Conservation (phyloP, 1,140 invertebrate species). For the Drosophila nasuta region DNA sequence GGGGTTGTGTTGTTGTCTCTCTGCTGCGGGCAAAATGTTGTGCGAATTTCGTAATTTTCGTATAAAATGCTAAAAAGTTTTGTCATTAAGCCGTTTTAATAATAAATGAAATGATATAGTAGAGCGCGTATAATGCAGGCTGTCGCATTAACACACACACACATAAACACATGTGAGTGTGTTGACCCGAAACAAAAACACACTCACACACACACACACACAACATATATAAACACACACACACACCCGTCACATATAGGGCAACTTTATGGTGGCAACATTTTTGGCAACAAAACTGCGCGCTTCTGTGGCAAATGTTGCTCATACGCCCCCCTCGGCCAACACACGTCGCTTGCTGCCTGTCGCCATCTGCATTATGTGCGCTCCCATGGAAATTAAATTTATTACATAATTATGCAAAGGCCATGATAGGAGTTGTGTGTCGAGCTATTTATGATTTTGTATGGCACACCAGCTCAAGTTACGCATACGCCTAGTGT, state of each 20-base stretch:
- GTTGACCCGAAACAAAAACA: conserved; percentile 52
- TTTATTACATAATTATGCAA: conserved; percentile 81
- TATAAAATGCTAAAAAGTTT: conserved; percentile 75
- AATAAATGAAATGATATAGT: conserved; percentile 75
- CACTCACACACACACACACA: too few species aligned
- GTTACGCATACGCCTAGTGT: conserved; percentile 34
- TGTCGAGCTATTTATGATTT: conserved; percentile 36
- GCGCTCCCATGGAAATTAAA: conserved; percentile 70
- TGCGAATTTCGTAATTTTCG: conserved; percentile 52
- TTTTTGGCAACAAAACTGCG: conserved; percentile 24
- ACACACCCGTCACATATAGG: conserved; percentile 1
- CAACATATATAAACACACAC: neutral
- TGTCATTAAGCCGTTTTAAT: conserved; percentile 81
- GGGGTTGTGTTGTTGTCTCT: neutral
- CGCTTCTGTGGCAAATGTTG: conserved; percentile 11
- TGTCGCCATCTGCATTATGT: conserved; percentile 25
- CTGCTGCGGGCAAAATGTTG: conserved; percentile 10
- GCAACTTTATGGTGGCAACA: conserved; percentile 17
- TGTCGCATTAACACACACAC: conserved; percentile 23
- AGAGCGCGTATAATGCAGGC: conserved; percentile 33
- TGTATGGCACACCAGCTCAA: conserved; percentile 9
- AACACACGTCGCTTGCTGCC: conserved; percentile 1
- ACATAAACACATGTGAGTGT: conserved; percentile 31
- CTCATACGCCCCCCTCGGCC: neutral
- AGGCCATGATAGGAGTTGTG: conserved; percentile 36